A percentile compares a stretch with the other conserved stretches of the same genome.
Evolutionary conservation across 2,888 invertebrate genomes (phyloP).

Genomic region (Prenolepis imparis): DNA sequence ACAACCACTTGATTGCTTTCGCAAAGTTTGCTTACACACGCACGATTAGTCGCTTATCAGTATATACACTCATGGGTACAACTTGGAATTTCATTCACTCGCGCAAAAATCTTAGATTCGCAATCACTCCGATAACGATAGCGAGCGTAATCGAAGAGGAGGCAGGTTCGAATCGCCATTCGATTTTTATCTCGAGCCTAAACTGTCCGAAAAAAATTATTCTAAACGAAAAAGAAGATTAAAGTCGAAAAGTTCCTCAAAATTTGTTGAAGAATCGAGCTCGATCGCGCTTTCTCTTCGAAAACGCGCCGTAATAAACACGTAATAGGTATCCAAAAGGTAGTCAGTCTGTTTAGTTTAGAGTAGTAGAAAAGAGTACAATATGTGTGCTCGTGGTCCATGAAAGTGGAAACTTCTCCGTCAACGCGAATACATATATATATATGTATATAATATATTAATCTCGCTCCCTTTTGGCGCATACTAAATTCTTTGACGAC

Average conservation of each 20-base stretch:
- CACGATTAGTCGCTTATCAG: constrained; percentile 54
- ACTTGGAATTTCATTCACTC: constrained; percentile 62
- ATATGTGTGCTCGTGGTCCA: constrained; percentile 72
- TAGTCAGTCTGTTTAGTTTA: constrained; percentile 84
- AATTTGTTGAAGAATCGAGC: no score
- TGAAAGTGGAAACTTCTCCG: constrained; percentile 44
- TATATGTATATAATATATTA: background rate
- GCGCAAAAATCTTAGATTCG: constrained; percentile 44
- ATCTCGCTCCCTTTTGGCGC: background rate
- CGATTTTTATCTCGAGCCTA: background rate
- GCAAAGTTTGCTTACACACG: constrained; percentile 60
- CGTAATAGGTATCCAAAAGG: constrained; percentile 80
- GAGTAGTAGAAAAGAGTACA: constrained; percentile 75
- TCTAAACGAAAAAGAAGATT: background rate
- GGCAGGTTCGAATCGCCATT: background rate
- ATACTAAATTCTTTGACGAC: background rate
- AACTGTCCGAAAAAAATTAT: background rate
- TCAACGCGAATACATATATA: constrained; percentile 5
- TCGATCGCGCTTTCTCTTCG: background rate
- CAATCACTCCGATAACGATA: constrained; percentile 68
- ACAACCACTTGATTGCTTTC: constrained; percentile 71
- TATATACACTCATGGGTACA: constrained; percentile 67
- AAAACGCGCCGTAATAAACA: background rate
- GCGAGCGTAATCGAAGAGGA: constrained; percentile 40
- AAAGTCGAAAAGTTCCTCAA: background rate